Conservation (phyloP, 2,113 vertebrate species). For the Hymenochirus boettgeri region DNA sequence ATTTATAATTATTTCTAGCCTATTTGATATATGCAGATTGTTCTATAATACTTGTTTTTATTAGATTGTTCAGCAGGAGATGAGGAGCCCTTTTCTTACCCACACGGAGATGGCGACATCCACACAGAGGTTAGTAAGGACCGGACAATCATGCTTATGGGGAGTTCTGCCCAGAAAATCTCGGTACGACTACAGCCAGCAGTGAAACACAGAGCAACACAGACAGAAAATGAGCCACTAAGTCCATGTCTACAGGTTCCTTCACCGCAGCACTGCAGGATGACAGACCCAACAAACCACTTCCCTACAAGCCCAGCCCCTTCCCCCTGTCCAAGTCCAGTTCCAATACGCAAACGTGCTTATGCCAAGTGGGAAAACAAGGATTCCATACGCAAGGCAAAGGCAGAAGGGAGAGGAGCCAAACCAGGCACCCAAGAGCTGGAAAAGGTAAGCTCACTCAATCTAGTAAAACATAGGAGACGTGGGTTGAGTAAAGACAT, state of each 20-base stretch:
- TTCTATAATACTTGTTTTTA: not conserved
- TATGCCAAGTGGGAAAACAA: slow-evolving; percentile 93
- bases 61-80: slow-evolving; percentile 64
- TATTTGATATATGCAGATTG: not conserved
- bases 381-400: slow-evolving; percentile 69
- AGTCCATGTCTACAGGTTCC: slow-evolving; percentile 42
- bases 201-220: slow-evolving; percentile 74
- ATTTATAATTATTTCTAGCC: no score
- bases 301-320: slow-evolving; percentile 53
- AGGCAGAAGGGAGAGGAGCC: slow-evolving; percentile 65
- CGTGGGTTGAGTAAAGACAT: no score
- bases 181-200: slow-evolving; percentile 62
- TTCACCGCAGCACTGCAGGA: slow-evolving; percentile 43
- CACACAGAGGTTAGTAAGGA: slow-evolving; percentile 69
- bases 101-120: slow-evolving; percentile 63
- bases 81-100: slow-evolving; percentile 72
- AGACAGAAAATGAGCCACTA: slow-evolving; percentile 68
- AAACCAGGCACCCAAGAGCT: slow-evolving; percentile 74
- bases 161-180: slow-evolving; percentile 63
- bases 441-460: slow-evolving; percentile 71
- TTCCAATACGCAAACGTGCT: slow-evolving; percentile 73
- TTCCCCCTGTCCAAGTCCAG: slow-evolving; percentile 75
- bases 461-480: no score
- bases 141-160: slow-evolving; percentile 76
- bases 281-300: slow-evolving; percentile 52